A percentile compares a stretch with the other conserved stretches of the same genome.
These are phyloP conservation scores for Oncorhynchus clarkii DNA, from an alignment of 2,113 vertebrate genomes.

Conservation along the genomic window DNA sequence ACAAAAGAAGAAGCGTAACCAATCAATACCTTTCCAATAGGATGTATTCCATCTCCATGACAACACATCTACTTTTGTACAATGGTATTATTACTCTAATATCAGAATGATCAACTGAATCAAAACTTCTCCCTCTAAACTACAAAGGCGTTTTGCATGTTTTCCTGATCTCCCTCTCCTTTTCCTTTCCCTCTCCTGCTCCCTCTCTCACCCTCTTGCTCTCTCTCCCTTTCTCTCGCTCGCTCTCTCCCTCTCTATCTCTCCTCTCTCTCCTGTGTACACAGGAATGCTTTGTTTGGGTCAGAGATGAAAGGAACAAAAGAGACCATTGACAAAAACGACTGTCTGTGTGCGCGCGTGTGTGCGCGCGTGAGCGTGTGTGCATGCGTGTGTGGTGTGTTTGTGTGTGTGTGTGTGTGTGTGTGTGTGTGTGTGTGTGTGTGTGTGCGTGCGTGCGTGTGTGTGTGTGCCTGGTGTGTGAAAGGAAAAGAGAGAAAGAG, in stretches of 20 bases:
- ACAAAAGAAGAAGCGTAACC: not conserved
- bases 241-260: constrained; percentile 12
- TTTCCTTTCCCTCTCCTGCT: constrained; percentile 11
- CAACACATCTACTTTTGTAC: constrained; percentile 34
- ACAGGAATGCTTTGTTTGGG: constrained; percentile 75
- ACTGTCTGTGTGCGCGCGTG: constrained; percentile 39
- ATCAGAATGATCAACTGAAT: constrained; percentile 34
- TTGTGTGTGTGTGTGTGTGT: constrained; percentile 27
- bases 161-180: constrained; percentile 24
- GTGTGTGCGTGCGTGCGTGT: not conserved
- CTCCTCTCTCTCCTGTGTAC: constrained; percentile 48
- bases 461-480: constrained; percentile 17
- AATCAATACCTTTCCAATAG: constrained; percentile 53
- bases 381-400: constrained; percentile 6
- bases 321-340: constrained; percentile 69
- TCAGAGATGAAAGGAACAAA: constrained; percentile 74
- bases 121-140: constrained; percentile 45
- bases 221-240: constrained; percentile 12
- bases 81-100: constrained; percentile 28
- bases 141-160: constrained; percentile 44
- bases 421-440: constrained; percentile 30
- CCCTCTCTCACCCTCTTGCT: not conserved
- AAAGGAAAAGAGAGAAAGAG: constrained; percentile 47
- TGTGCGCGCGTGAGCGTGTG: not conserved
- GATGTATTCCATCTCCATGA: constrained; percentile 66